Base-by-base conservation (phyloP, 2,888 invertebrate genomes). In the Agonopterix subpropinquella region DNA sequence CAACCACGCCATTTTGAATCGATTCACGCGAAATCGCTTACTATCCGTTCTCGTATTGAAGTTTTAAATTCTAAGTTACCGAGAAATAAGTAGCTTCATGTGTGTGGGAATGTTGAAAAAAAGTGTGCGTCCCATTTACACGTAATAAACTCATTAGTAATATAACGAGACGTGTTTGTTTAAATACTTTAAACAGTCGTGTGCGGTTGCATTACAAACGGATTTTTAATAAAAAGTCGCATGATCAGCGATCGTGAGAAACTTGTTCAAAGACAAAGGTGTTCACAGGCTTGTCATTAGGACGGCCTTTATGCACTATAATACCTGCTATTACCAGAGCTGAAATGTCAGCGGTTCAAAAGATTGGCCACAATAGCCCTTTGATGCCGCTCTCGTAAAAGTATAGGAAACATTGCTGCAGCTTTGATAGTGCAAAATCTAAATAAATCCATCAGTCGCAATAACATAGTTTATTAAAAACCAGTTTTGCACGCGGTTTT, bases 241-340 rank as follows among this genome's bases (percentile, higher is more conserved):
- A 56, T 53, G 53, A 51, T 62, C 58, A 39, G n/a, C n/a, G 39
- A 39, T 10, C 65, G 63, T 66, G 64, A 62, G 65, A 66, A 66
- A 61, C 62, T 58, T 53, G 57, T 58, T 54, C 51, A 56, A 55
- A 67, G 56, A 70, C 66, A 70, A 68, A 67, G 66, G 59, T 64
- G 58, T 60, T 65, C 66, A 55, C 65, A 62, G 64, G 61, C 67
- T 58, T 65, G 62, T 65, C 63, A 67, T 72, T 70, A 70, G 64
- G 56, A 59, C 64, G 63, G 58, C 64, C 64, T 64, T 70, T 69
- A 67, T 70, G 57, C 56, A 48, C 51, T 51, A 52, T 60, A 62
- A 64, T 61, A 62, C 59, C 62, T 56, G 61, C 62, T 60, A 65
- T 65, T 63, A 50, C 47, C 50, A 52, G 46, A 47, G 50, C 47